Evolutionary conservation across 2,888 invertebrate genomes (phyloP).

Genomic region (Apomyelois bistriatella): DNA sequence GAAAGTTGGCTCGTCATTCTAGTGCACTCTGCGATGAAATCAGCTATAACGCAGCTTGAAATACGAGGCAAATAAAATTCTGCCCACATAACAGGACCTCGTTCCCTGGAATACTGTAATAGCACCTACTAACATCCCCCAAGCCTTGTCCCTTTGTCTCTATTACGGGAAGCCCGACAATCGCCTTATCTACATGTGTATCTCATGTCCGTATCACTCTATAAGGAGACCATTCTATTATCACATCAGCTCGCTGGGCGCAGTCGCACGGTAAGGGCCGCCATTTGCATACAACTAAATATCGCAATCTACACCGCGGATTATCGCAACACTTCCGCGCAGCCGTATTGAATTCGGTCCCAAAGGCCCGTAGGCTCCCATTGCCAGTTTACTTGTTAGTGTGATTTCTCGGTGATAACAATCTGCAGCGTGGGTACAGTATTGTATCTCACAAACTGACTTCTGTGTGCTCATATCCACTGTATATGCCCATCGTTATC

Average conservation of each 20-base stretch:
- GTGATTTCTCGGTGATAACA: slow-evolving; percentile 69
- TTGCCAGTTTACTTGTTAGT: slow-evolving; percentile 71
- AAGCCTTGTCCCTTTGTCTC: slow-evolving; percentile 64
- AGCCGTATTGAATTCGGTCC: slow-evolving; percentile 65
- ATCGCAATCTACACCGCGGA: slow-evolving; percentile 68
- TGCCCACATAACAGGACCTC: not conserved
- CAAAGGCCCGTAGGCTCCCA: slow-evolving; percentile 50
- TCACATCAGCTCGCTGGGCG: slow-evolving; percentile 63
- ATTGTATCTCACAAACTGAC: slow-evolving; percentile 36
- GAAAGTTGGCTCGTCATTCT: not conserved
- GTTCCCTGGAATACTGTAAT: slow-evolving; percentile 11
- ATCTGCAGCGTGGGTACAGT: slow-evolving; percentile 47
- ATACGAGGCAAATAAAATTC: slow-evolving; percentile 2
- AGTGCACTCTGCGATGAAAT: not conserved
- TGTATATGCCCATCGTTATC: slow-evolving; percentile 1
- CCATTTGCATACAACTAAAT: slow-evolving; percentile 77
- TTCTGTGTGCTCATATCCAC: slow-evolving; percentile 26
- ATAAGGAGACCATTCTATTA: slow-evolving; percentile 72
- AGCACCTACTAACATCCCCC: not conserved
- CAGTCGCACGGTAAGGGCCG: slow-evolving; percentile 69
- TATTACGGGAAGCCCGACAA: slow-evolving; percentile 58
- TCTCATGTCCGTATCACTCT: slow-evolving; percentile 70
- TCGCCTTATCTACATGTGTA: slow-evolving; percentile 72
- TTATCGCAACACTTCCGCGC: slow-evolving; percentile 65
- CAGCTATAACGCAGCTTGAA: not conserved